Conservation (phyloP, 2,888 invertebrate species). For the Hesperia comma region DNA sequence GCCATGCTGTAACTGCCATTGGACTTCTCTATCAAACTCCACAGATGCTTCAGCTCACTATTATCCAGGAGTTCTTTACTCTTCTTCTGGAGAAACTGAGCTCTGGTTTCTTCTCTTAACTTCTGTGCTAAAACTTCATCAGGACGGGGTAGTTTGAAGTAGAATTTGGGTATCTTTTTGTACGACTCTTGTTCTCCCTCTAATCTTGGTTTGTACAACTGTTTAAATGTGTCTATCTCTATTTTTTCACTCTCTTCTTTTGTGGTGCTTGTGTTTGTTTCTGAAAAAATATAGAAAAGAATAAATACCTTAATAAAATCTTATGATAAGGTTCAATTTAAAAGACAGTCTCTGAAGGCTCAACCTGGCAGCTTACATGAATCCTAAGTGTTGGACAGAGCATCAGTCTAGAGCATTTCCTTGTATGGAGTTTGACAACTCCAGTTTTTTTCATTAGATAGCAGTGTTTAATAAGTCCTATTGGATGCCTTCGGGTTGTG, state of each 20-base stretch:
- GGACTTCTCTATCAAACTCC: slow-evolving; percentile 92
- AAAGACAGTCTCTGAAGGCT: no score
- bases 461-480: no score
- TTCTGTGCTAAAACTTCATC: slow-evolving; percentile 91
- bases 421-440: no score
- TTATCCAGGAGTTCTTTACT: slow-evolving; percentile 93
- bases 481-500: no score
- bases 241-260: slow-evolving; percentile 74
- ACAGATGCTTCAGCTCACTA: slow-evolving; percentile 93
- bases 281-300: slow-evolving; percentile 48
- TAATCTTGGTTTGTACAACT: slow-evolving; percentile 80
- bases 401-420: no score
- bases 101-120: slow-evolving; percentile 94
- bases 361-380: no score
- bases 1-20: slow-evolving; percentile 88
- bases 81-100: slow-evolving; percentile 93
- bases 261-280: slow-evolving; percentile 66
- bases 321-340: no score
- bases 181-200: slow-evolving; percentile 78
- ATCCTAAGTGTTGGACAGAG: no score
- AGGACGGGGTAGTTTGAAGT: slow-evolving; percentile 89
- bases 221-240: slow-evolving; percentile 83
- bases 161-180: slow-evolving; percentile 89
- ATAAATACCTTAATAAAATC: no score
- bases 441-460: no score